Percentiles rank a stretch among this genome's conserved stretches.
Evolutionary conservation across 2,113 vertebrate genomes (phyloP).

Genomic region (Cathartes aura): DNA sequence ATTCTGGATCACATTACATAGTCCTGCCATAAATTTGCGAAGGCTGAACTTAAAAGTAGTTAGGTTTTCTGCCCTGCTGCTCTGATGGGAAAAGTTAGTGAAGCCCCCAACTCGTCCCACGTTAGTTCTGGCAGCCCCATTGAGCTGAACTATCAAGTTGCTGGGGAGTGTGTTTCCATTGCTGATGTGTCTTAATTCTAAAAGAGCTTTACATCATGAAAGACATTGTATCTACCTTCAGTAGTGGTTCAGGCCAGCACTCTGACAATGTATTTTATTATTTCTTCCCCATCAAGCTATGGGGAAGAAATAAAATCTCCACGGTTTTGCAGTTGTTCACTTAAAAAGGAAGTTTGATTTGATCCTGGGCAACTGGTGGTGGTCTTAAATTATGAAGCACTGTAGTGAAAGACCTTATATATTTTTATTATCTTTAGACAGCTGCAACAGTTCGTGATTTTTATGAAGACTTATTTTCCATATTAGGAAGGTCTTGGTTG

Average conservation of each 20-base stretch:
- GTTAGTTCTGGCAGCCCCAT: not conserved
- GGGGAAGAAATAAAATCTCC: not conserved
- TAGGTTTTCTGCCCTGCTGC: not conserved
- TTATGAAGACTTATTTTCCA: not conserved
- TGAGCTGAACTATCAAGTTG: not conserved
- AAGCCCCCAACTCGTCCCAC: rapidly evolving
- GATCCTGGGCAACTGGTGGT: not conserved
- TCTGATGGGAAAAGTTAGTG: not conserved
- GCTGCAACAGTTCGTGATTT: not conserved
- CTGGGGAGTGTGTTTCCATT: not conserved
- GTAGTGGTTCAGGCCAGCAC: too few species aligned
- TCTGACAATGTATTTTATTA: not conserved
- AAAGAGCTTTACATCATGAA: not conserved
- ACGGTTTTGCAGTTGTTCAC: not conserved
- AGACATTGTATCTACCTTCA: not conserved
- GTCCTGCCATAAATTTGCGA: not conserved
- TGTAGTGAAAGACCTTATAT: not conserved
- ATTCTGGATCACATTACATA: not conserved
- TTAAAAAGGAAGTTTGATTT: not conserved
- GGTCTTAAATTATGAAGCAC: not conserved
- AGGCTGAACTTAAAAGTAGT: not conserved
- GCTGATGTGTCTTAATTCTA: not conserved
- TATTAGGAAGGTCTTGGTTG: not conserved
- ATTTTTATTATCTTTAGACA: not conserved
- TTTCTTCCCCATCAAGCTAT: not conserved